Base-by-base conservation (phyloP, 2,888 invertebrate species). In the Eristalis intricaria region DNA sequence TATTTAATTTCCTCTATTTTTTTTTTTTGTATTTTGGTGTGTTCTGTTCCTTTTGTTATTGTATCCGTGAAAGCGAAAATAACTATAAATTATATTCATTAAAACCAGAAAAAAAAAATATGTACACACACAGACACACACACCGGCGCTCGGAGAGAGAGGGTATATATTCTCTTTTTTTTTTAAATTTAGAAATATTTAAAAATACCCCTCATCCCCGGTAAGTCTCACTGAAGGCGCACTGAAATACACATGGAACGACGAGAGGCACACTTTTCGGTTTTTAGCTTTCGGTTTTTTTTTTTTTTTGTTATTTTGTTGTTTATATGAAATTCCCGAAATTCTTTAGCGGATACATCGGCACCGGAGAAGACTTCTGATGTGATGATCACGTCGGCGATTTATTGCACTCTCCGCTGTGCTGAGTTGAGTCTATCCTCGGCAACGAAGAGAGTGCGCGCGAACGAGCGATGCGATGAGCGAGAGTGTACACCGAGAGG, bases 31-130 rank as follows among this genome's bases (percentile, higher is more conserved):
- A 4, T 32, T 32, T 8, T 32, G 8, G 32, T 32, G 8, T 32
- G 10, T 32, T 32, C 32, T 65, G 71, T 71, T 29, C 78, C 63
- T 63, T 71, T 84, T 84, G 69, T 79, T 69, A 61, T 84, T 76
- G 29, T 66, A 66, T 81, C 56, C 78, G 76, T 65, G 63, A 71
- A 83, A 75, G 70, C 78, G 71, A 83, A 86, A 86, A 86, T 83
- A 86, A 75, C 75, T 75, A 71, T 86, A 83, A 86, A 86, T 86
- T 86, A 78, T 86, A 74, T 82, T 66, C 32, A 50, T 50, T 50
- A 68, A 26, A 68, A 61, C 15, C 56, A 65, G 19, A 65, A 71
- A 64, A 81, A 68, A 56, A 61, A 58, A 63, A 15, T 8, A 2
- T 40, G 15, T 15, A 43, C 4, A 43, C 19, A 50, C 50, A 50